phyloP scores from a whole-genome alignment of 2,113 vertebrate genomes.

The Gambusia affinis region DNA sequence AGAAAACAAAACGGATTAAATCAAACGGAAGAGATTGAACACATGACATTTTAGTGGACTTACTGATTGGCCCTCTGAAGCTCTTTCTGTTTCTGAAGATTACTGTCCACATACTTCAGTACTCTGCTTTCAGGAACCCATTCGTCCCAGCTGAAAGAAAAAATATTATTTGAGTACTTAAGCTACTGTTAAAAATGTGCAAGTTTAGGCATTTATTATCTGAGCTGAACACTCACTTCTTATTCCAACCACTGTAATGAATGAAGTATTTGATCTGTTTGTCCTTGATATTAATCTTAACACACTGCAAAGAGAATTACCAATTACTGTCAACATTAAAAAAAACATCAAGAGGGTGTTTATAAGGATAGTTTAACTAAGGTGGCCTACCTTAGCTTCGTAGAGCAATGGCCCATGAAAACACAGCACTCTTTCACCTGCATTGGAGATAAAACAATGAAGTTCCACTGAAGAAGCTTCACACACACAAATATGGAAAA shows the following conservation, averaged over 20 bases:
- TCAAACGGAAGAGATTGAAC: background rate
- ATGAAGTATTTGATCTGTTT: slow-evolving; percentile 99
- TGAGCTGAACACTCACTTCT: slow-evolving; percentile 89
- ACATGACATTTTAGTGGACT: slow-evolving; percentile 56
- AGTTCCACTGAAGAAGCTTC: slow-evolving; percentile 1
- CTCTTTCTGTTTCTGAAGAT: slow-evolving; percentile 99
- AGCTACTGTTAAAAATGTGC: background rate
- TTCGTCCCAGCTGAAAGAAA: slow-evolving; percentile 94
- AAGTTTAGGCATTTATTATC: background rate
- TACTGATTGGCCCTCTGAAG: slow-evolving; percentile 99
- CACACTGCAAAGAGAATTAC: slow-evolving; percentile 86
- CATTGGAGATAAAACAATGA: slow-evolving; percentile 26
- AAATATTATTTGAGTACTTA: slow-evolving; percentile 39
- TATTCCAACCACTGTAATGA: slow-evolving; percentile 99
- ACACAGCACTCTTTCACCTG: slow-evolving; percentile 98
- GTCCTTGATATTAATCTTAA: slow-evolving; percentile 98
- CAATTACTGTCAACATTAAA: background rate
- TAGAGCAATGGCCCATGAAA: slow-evolving; percentile 99
- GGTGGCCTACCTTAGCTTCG: slow-evolving; percentile 93
- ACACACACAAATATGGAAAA: too few species aligned
- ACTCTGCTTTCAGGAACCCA: slow-evolving; percentile 99
- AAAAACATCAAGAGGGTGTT: slow-evolving; percentile 6
- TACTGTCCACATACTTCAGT: slow-evolving; percentile 99
- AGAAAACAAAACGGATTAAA: background rate
- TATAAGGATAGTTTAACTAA: background rate